Evolutionary conservation across 1,140 invertebrate species (phyloP), one percentile per base, ranked within the genome.

Genomic region (Agrypnia vestita): DNA sequence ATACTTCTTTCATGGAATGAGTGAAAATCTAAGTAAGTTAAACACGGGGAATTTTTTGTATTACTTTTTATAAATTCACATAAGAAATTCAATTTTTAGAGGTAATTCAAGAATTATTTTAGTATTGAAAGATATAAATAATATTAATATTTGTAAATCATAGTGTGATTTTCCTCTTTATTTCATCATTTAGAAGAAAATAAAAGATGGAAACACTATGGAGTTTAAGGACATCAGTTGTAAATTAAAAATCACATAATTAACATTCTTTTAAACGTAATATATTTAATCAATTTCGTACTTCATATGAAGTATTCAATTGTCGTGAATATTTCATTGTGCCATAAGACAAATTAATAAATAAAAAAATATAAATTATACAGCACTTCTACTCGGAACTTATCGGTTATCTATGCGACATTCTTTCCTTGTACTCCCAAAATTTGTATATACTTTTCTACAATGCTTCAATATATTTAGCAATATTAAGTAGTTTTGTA

Each of bases 271-370:
- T 35, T 21, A 19, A 62, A 21, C 4, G n/a, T n/a, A n/a, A n/a
- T n/a, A 15, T 46, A 17, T 69, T 44, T 74, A 74, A 15, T 74
- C 71, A 74, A 74, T 74, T 74, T 15, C 53, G 15, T 55, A 44
- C 51, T 74, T 74, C 51, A 43, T 44, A 17, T 56, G 71, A 56
- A 56, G 53, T 56, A 56, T 56, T 72, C 17, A 56, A 74, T 64
- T 62, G 74, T 76, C 79, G 79, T 80, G 79, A 80, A 80, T 80
- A 61, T 72, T 72, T 72, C 64, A 49, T 76, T 59, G 79, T 80
- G 79, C 79, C 79, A 80, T 80, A 79, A 59, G 43, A 15, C n/a
- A 76, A 61, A 62, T 62, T 35, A 35, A 35, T 35, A 35, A 35
- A 59, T 12, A 62, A 72, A 47, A 69, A 6, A n/a, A 44, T 69